Percentiles rank a stretch among this genome's conserved stretches.
phyloP scores from a whole-genome alignment of 2,888 invertebrate genomes.

The Ophion slaviceki region DNA sequence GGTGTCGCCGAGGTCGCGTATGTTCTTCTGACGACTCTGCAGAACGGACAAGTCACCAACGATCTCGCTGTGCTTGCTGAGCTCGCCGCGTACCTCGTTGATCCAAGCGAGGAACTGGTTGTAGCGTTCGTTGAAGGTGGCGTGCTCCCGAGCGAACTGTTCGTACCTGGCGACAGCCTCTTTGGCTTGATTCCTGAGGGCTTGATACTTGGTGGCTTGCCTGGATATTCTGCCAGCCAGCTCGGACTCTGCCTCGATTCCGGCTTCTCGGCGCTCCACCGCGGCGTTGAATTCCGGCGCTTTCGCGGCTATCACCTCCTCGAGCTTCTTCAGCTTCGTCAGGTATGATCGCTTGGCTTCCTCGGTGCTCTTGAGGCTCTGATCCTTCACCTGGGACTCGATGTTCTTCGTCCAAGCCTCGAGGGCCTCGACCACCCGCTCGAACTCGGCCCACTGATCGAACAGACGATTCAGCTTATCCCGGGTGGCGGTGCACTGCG shows the following conservation, averaged over 20 bases:
- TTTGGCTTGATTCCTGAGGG: constrained; percentile 91
- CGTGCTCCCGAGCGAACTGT: constrained; percentile 94
- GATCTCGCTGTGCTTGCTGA: constrained; percentile 92
- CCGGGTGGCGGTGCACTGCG: constrained; percentile 89
- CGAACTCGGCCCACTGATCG: constrained; percentile 92
- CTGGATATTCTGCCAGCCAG: constrained; percentile 90
- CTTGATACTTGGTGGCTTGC: constrained; percentile 92
- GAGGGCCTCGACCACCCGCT: constrained; percentile 90
- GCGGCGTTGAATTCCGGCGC: constrained; percentile 88
- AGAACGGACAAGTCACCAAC: constrained; percentile 93
- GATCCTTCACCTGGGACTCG: constrained; percentile 94
- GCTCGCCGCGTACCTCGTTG: constrained; percentile 88
- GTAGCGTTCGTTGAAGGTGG: constrained; percentile 90
- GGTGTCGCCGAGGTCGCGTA: constrained; percentile 91
- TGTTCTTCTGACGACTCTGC: constrained; percentile 92
- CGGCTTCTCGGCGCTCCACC: constrained; percentile 88
- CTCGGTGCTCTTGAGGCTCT: constrained; percentile 93
- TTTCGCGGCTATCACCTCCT: constrained; percentile 89
- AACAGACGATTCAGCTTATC: constrained; percentile 90
- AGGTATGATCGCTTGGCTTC: constrained; percentile 92
- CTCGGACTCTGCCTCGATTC: constrained; percentile 91
- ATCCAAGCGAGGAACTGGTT: constrained; percentile 91
- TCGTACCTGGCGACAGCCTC: constrained; percentile 94
- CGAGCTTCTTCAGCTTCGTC: constrained; percentile 89
- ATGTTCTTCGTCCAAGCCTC: constrained; percentile 94